A percentile compares a stretch with the other conserved stretches of the same genome.
These are phyloP conservation scores for Nanorana parkeri DNA, from an alignment of 2,113 vertebrate species.

Conservation along the genomic window DNA sequence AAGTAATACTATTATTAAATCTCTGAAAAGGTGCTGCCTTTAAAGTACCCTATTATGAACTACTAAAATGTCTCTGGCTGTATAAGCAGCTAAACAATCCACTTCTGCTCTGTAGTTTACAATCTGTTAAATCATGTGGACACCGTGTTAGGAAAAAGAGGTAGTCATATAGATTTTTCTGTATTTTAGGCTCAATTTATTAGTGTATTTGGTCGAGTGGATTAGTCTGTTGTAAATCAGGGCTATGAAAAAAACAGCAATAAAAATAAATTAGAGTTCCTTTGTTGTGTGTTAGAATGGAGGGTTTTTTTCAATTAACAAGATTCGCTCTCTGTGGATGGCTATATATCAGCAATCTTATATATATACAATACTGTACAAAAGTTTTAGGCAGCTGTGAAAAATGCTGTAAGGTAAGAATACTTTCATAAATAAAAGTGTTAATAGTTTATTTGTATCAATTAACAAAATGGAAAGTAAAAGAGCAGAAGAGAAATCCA, in stretches of 20 bases:
- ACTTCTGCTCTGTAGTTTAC: conserved; percentile 29
- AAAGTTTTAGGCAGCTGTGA: too few species aligned
- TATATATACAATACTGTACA: too few species aligned
- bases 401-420: too few species aligned
- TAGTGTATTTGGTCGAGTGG: not conserved
- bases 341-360: too few species aligned
- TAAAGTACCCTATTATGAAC: conserved; percentile 9
- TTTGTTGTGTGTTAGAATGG: not conserved
- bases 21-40: not conserved
- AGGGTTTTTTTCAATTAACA: conserved; percentile 5
- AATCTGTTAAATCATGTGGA: conserved; percentile 45
- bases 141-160: conserved; percentile 18
- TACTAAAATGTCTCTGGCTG: not conserved
- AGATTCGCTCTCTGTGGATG: not conserved
- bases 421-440: too few species aligned
- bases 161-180: conserved; percentile 33
- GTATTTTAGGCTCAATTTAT: conserved; percentile 34
- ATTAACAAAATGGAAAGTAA: too few species aligned
- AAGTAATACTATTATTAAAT: too few species aligned
- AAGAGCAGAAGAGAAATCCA: too few species aligned
- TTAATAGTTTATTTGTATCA: too few species aligned
- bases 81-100: not conserved
- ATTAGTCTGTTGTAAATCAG: conserved; percentile 25
- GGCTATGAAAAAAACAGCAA: not conserved
- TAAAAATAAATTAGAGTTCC: conserved; percentile 16